Evolutionary conservation across 2,113 vertebrate species (phyloP), one percentile per base, ranked within the genome.

Genomic region (Crotalus tigris): DNA sequence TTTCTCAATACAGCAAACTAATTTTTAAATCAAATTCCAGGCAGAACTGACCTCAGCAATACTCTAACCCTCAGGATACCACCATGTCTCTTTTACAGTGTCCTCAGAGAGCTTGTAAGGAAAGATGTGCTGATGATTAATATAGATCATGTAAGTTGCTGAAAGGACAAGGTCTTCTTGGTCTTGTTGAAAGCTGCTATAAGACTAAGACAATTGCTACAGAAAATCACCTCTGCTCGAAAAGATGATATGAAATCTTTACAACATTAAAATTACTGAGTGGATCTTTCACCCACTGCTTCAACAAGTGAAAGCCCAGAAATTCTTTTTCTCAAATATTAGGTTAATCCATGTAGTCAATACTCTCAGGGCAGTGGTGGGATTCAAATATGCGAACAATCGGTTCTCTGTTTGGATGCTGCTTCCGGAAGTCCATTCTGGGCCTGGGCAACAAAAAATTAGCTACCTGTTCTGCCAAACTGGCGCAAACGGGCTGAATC

Each of bases 31-130:
- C 29, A 53, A 64, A 64, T 53, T 23, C 46, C 57, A 89, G 21
- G 33, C 51, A 89, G 8, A 69, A 44, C 21, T 23, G 85, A 55
- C 26, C 29, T 81, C 17, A 23, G 49, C 59, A 51, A 69, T 4
- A 19, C 29, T 12, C 54, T 49, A 13, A 59, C 86, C 44, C 23
- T 69, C 51, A 17, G 59, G 58, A 4, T 69, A 64, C n/a, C 49
- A 39, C 29, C 3, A 5, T 29, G n/a, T 59, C 58, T 88, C 81
- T 93, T 61, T 87, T 87, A 92, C 85, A 58, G 15, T 23, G 86
- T 93, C 93, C 91, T 85, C 58, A 95, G 94, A 61, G 44, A 61
- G 91, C 92, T 95, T 69, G 15, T 89, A 94, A 81, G 51, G 33
- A 93, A 93, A 94, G 54, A 11, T 21, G 92, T 94, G 93, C 54